These are phyloP conservation scores for Thalpophila matura DNA, from an alignment of 2,888 invertebrate genomes.

Conservation along the genomic window DNA sequence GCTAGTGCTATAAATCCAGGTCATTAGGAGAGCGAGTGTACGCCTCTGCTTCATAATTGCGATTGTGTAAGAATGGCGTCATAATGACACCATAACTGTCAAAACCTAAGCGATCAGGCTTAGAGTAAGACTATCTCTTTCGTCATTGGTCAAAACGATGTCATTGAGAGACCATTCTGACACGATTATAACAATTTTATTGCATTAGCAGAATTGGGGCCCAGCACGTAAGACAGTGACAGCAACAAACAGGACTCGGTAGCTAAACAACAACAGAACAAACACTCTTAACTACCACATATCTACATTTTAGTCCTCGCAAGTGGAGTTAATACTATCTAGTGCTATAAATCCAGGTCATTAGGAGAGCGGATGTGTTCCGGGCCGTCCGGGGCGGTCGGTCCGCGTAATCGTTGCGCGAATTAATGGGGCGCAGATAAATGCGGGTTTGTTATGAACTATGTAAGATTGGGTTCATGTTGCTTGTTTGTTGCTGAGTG, in stretches of 20 bases:
- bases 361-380: conserved; percentile 64
- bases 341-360: conserved; percentile 67
- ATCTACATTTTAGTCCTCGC: conserved; percentile 31
- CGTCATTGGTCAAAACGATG: no score
- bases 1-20: conserved; percentile 65
- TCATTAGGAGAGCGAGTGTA: conserved; percentile 67
- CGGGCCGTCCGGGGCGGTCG: conserved; percentile 30
- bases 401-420: conserved; percentile 50
- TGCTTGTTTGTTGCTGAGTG: conserved; percentile 11
- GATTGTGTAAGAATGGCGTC: no score
- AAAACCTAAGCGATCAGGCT: no score
- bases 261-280: neutral
- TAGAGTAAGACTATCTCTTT: no score
- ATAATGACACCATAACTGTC: no score
- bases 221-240: neutral
- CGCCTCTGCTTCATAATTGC: no score
- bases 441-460: conserved; percentile 40
- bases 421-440: conserved; percentile 58
- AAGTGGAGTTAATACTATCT: conserved; percentile 61
- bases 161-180: no score
- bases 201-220: no score
- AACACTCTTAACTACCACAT: conserved; percentile 15
- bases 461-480: conserved; percentile 11
- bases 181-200: no score
- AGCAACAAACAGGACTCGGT: neutral